Conservation (phyloP, 2,797 vertebrate genomes). For the Scleropages formosus region DNA sequence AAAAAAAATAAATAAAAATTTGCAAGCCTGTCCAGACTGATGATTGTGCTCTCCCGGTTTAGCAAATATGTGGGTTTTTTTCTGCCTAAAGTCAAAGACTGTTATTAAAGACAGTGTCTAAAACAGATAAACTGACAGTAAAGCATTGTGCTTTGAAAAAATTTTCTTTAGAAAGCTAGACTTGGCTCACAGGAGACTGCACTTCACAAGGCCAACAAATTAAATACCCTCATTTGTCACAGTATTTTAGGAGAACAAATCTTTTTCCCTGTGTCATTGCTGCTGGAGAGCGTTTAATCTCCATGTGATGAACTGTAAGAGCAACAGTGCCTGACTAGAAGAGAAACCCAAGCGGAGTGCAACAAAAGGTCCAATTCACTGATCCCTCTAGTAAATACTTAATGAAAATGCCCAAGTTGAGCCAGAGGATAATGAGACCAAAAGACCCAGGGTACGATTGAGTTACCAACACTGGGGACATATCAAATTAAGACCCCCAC, state of each 20-base stretch:
- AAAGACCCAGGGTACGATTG: constrained; percentile 12
- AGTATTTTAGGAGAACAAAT: constrained; percentile 5
- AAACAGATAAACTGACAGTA: neutral
- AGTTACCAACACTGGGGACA: constrained; percentile 1
- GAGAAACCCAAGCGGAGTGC: neutral
- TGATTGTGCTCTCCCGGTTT: neutral
- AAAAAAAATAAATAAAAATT: neutral
- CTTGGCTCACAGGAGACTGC: neutral
- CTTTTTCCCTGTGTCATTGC: neutral
- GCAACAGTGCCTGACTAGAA: neutral
- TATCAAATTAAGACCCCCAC: constrained; percentile 3
- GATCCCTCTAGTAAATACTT: neutral
- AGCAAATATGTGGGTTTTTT: neutral
- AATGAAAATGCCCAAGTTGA: constrained; percentile 4
- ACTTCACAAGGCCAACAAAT: constrained; percentile 2
- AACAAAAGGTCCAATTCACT: constrained; percentile 6
- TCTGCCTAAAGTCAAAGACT: neutral
- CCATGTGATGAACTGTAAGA: neutral
- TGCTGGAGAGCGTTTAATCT: constrained; percentile 7
- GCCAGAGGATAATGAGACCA: constrained; percentile 4
- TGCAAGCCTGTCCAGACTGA: neutral
- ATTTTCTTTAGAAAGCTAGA: neutral
- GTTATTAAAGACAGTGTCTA: neutral
- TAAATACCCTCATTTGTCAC: constrained; percentile 9
- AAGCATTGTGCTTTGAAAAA: neutral